A percentile compares a stretch with the other conserved stretches of the same genome.
These are phyloP conservation scores for Apamea sordens DNA, from an alignment of 2,888 invertebrate genomes.

Conservation along the genomic window DNA sequence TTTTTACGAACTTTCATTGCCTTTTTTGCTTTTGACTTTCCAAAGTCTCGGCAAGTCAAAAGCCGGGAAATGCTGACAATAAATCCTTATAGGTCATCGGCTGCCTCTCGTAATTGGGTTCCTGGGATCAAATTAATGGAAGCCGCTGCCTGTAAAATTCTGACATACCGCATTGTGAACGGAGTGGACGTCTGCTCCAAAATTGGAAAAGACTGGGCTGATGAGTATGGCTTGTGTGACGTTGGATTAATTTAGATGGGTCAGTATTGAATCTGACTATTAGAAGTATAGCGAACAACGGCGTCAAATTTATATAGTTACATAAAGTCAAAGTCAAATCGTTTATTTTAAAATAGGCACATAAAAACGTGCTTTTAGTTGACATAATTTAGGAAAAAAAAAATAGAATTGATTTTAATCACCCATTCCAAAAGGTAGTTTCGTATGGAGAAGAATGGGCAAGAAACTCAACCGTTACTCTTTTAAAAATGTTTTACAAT, in stretches of 20 bases:
- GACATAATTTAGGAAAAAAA: not conserved
- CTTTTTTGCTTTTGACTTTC: not conserved
- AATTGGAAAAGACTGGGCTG: not conserved
- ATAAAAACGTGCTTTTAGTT: not conserved
- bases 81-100: constrained; percentile 9
- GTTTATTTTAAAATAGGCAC: not conserved
- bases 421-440: not conserved
- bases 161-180: constrained; percentile 10
- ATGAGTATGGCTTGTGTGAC: not conserved
- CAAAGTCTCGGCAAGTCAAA: not conserved
- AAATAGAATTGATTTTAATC: not conserved
- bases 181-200: not conserved
- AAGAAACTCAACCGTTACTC: not conserved
- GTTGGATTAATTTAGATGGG: not conserved
- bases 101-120: constrained; percentile 26
- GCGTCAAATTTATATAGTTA: not conserved
- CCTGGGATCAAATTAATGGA: constrained; percentile 20
- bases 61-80: constrained; percentile 1
- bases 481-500: not conserved
- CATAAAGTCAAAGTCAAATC: not conserved
- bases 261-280: not conserved
- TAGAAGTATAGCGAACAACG: not conserved
- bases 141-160: constrained; percentile 20
- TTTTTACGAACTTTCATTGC: not conserved
- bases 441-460: not conserved